Conservation (phyloP, 2,113 vertebrate species). For the Zootoca vivipara region DNA sequence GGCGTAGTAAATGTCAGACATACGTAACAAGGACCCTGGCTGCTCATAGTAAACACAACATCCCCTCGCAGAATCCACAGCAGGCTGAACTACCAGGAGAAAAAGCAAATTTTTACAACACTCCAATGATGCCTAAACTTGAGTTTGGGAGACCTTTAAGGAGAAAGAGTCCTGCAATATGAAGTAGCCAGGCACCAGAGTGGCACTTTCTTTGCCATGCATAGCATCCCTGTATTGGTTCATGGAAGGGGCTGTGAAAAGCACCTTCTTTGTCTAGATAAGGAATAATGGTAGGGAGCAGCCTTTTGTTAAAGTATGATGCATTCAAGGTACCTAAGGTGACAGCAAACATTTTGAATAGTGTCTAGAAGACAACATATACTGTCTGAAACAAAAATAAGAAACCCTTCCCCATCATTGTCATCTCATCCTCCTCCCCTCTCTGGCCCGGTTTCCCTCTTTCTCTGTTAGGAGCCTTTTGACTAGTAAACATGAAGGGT, state of each 20-base stretch:
- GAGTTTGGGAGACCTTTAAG: background rate
- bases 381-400: too few species aligned
- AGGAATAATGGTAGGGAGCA: background rate
- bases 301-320: background rate
- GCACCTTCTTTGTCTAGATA: background rate
- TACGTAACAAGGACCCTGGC: too few species aligned
- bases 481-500: background rate
- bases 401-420: too few species aligned
- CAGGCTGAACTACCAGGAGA: background rate
- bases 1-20: too few species aligned
- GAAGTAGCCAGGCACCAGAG: background rate
- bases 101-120: background rate
- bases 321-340: background rate
- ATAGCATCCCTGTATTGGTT: background rate
- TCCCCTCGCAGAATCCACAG: background rate
- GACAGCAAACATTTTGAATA: background rate
- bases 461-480: background rate
- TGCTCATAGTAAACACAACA: background rate
- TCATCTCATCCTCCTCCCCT: background rate
- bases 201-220: background rate
- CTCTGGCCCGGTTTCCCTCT: background rate
- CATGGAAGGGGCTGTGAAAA: background rate
- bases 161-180: background rate
- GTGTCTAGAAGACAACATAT: background rate
- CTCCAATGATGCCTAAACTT: background rate